Percentiles rank a stretch among this genome's conserved stretches.
Evolutionary conservation across 2,113 vertebrate species (phyloP).

Genomic region (Asarcornis scutulata): DNA sequence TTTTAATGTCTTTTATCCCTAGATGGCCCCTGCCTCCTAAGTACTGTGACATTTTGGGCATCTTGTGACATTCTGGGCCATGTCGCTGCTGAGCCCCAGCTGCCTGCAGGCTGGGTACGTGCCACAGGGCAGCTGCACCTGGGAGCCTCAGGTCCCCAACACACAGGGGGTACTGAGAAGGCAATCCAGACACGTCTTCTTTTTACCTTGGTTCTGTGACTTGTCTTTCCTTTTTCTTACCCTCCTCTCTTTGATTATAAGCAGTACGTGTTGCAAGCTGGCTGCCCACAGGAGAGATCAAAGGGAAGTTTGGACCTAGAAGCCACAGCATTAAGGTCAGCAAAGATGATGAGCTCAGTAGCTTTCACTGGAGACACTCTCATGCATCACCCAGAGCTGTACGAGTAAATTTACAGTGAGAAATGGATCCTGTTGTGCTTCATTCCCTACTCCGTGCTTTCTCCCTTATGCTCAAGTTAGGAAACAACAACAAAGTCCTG

Average conservation of each 20-base stretch:
- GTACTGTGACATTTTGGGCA: background rate
- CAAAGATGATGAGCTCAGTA: background rate
- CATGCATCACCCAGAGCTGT: background rate
- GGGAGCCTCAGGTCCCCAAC: background rate
- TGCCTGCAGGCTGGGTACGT: fast-evolving
- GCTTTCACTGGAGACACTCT: background rate
- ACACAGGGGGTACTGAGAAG: background rate
- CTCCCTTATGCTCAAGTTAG: background rate
- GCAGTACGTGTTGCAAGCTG: fast-evolving
- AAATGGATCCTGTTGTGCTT: background rate
- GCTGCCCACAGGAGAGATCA: background rate
- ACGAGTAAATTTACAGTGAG: fast-evolving
- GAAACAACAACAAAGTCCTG: background rate
- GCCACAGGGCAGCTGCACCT: background rate
- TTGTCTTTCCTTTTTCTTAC: background rate
- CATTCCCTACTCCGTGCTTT: background rate
- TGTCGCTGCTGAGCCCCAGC: background rate
- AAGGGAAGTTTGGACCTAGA: background rate
- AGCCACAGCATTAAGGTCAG: fast-evolving
- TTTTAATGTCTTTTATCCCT: background rate
- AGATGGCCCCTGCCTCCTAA: background rate
- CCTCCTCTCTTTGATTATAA: background rate
- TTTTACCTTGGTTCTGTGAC: background rate
- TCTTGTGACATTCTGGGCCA: too few relatives aligned
- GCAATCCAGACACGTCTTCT: fast-evolving